These are phyloP conservation scores for Mercenaria mercenaria DNA, from an alignment of 1,140 invertebrate genomes.

Conservation along the genomic window DNA sequence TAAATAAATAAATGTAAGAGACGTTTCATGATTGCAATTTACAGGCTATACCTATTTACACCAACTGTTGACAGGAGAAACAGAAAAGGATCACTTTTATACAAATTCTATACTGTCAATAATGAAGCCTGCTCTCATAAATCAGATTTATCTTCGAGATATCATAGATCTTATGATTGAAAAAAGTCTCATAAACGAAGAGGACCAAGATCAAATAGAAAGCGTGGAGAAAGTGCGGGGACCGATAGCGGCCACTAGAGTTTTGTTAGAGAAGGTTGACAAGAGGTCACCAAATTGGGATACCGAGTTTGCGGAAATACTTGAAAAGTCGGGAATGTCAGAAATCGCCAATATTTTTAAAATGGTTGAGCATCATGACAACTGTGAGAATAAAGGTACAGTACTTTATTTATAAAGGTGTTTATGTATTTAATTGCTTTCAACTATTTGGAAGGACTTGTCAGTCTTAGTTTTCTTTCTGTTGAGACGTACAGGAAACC, in stretches of 20 bases:
- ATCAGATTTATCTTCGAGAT: background rate
- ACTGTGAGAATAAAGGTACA: too few species aligned
- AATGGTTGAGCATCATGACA: background rate
- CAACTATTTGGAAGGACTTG: too few species aligned
- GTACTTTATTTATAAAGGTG: too few species aligned
- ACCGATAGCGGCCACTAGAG: background rate
- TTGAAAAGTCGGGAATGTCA: background rate
- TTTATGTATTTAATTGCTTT: too few species aligned
- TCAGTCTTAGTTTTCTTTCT: too few species aligned
- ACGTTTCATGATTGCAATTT: too few species aligned
- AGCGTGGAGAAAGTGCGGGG: background rate
- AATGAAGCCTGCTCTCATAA: background rate
- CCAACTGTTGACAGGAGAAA: background rate
- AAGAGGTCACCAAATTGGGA: background rate
- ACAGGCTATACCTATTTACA: background rate
- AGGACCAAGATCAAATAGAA: background rate
- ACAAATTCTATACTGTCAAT: background rate
- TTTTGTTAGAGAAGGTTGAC: background rate
- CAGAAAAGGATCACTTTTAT: background rate
- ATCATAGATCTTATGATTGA: background rate
- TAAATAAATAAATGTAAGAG: too few species aligned
- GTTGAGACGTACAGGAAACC: too few species aligned
- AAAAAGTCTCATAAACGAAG: background rate
- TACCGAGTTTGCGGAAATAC: background rate
- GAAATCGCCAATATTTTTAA: background rate